Evolutionary conservation across 2,797 vertebrate species (phyloP), one percentile per base, ranked within the genome.

Genomic region (Ateles fusciceps): DNA sequence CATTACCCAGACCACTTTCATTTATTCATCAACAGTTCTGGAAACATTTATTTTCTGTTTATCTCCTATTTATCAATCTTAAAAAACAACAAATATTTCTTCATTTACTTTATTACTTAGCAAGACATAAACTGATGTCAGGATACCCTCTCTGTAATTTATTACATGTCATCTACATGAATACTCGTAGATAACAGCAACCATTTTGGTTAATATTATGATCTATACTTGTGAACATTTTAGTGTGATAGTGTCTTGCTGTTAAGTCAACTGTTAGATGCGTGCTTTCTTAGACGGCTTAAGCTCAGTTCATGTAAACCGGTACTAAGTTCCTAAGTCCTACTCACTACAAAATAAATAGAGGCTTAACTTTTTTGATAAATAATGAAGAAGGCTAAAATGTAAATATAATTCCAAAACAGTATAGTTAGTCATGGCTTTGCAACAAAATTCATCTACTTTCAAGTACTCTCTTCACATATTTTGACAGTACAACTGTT

Each of bases 101-200:
- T 93, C 84, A 61, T 42, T 78, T 79, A 55, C 89, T 96, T 94
- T 94, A 72, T 44, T 81, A 79, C 85, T 80, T 96, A 95, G 84
- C 57, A 11, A 22, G 55, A 89, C 92, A 80, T 83, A 14, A 88
- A 84, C 46, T 3, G 50, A 93, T 76, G 36, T 61, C 48, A 64
- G 83, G 76, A 64, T 44, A 42, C 7, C 12, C 85, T 13, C 59
- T 55, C 92, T 39, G 76, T 83, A 88, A 71, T 39, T 88, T 92
- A 5, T 11, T 15, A 61, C 12, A 24, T 80, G 79, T 75, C 85
- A 36, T 55, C 50, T 91, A 55, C 17, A 14, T 33, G 30, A 50
- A 50, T 71, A 85, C 36, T 36, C 14, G 0, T n/a, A 83, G 74
- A 11, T 71, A 71, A 30, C 12, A 57, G 42, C 84, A 50, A 17